Percentiles rank a stretch among this genome's conserved stretches.
phyloP scores from a whole-genome alignment of 2,797 vertebrate genomes.

The Crenuchus spilurus region DNA sequence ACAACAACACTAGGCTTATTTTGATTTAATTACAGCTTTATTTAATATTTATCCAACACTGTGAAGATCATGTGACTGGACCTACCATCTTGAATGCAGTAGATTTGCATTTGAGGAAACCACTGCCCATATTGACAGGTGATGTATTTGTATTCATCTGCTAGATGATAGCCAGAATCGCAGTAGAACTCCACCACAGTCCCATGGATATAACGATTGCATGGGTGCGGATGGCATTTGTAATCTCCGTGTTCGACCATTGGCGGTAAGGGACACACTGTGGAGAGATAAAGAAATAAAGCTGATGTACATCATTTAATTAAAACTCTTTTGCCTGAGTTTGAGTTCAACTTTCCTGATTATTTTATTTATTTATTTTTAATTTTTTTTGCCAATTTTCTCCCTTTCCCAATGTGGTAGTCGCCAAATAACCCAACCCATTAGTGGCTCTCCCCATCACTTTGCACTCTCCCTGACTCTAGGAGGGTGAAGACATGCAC shows the following conservation, averaged over 20 bases:
- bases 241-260: constrained; percentile 86
- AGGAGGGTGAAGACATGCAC: no score
- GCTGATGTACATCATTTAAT: not conserved
- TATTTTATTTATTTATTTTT: no score
- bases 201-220: constrained; percentile 83
- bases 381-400: no score
- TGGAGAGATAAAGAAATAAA: constrained; percentile 46
- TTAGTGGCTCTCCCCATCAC: no score
- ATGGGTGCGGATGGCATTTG: constrained; percentile 85
- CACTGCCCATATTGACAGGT: constrained; percentile 87
- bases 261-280: constrained; percentile 86
- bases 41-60: not conserved
- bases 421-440: no score
- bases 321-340: not conserved
- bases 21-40: not conserved
- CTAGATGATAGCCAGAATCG: constrained; percentile 83
- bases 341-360: not conserved
- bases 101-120: constrained; percentile 85
- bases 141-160: constrained; percentile 87
- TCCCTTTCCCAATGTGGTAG: no score
- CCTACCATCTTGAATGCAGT: constrained; percentile 82
- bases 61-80: not conserved
- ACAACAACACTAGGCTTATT: no score
- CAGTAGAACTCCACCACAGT: constrained; percentile 88
- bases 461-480: no score